Percentiles rank a stretch among this genome's conserved stretches.
Conservation (phyloP, 2,113 vertebrate species). For the Hemichromis elongatus region DNA sequence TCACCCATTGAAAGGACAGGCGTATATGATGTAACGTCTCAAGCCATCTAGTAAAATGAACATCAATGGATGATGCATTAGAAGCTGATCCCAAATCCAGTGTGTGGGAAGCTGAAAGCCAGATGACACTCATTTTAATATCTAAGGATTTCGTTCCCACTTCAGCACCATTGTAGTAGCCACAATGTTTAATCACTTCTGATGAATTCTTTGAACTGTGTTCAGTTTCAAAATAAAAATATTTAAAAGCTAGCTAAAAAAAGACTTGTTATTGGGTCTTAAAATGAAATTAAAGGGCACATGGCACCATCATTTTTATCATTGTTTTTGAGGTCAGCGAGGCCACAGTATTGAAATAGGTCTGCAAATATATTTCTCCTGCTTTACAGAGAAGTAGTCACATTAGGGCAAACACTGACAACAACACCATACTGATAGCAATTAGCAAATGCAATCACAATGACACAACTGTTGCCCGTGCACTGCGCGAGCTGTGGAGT, state of each 20-base stretch:
- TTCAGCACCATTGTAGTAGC: neutral
- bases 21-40: conserved; percentile 38
- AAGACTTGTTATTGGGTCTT: neutral
- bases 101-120: conserved; percentile 24
- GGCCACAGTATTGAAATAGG: neutral
- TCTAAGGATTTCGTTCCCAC: conserved; percentile 8
- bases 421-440: neutral
- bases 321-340: neutral
- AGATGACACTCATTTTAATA: conserved; percentile 28
- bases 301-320: neutral
- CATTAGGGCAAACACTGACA: neutral
- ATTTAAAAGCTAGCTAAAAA: neutral
- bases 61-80: conserved; percentile 26
- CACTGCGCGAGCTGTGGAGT: neutral
- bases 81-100: neutral
- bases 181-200: neutral
- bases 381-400: neutral
- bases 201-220: neutral
- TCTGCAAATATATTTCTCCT: neutral
- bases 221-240: neutral
- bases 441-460: neutral
- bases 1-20: conserved; percentile 20
- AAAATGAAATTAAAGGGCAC: neutral
- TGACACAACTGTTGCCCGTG: neutral
- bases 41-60: conserved; percentile 46